Evolutionary conservation across 2,888 invertebrate genomes (phyloP), one percentile per base, ranked within the genome.

Genomic region (Drosophila mettleri): DNA sequence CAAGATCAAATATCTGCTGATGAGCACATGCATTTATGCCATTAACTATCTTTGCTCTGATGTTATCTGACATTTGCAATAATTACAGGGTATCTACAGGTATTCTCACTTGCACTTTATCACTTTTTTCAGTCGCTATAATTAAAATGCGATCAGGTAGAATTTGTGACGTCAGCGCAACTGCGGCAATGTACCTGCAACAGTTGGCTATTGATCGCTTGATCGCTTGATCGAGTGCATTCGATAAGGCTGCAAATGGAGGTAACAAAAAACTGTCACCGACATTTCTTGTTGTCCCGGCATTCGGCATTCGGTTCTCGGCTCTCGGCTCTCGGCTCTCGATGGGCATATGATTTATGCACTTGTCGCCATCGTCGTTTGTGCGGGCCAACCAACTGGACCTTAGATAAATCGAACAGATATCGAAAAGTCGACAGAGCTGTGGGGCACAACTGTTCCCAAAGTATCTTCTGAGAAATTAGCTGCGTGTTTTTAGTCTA

Each of bases 81-180:
- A 7, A 7, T 7, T 41, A 48, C 20, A 48, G 46, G 31, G 46
- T 48, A 48, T 48, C 8, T 2, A n/a, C n/a, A n/a, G 46, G 4
- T 31, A 31, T 31, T 8, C 20, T 39, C 36, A 16, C 24, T 55
- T 22, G 53, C 46, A 53, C 45, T 66, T 67, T 52, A 67, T 74
- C 63, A 73, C n/a, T 43, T 36, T 67, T 68, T 43, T 38, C 24
- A 46, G 59, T 48, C 39, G 64, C 64, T 61, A 80, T 85, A 91
- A 91, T 91, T 91, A 91, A 91, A 91, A 91, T 87, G 86, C 89
- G 86, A 91, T 91, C 87, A 86, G 67, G 39, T 57, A 29, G 31
- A n/a, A 4, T 10, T 18, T 73, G 57, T 77, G 78, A 74, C 73
- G 74, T 75, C 74, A 78, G 49, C 38, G 33, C 53, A 78, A 61